These are phyloP conservation scores for Pseudococcus jackbeardsleyi DNA, from an alignment of 2,888 invertebrate genomes.

Conservation along the genomic window DNA sequence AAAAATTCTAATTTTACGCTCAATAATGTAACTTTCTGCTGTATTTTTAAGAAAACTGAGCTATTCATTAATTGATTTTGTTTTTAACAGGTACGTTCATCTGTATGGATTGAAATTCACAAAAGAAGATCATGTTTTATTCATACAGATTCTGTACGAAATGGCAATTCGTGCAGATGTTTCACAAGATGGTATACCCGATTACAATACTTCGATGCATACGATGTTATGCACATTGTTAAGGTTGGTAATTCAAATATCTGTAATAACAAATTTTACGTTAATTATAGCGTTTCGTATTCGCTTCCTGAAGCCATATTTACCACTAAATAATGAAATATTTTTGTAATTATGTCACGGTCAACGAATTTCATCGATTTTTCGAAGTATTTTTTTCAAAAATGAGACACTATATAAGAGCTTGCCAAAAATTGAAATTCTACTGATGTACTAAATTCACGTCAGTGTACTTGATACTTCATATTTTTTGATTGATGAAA, in stretches of 20 bases:
- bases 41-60: background rate
- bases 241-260: background rate
- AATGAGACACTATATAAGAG: background rate
- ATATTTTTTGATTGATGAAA: background rate
- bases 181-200: slow-evolving; percentile 13
- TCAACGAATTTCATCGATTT: slow-evolving; percentile 13
- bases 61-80: background rate
- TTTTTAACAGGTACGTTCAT: slow-evolving; percentile 80
- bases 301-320: slow-evolving; percentile 6
- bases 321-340: background rate
- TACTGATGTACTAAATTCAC: background rate
- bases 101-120: slow-evolving; percentile 89
- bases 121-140: slow-evolving; percentile 88
- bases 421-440: background rate
- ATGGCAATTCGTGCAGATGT: slow-evolving; percentile 80
- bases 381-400: background rate
- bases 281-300: background rate
- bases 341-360: slow-evolving; percentile 20
- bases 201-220: slow-evolving; percentile 22
- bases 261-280: background rate
- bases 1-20: background rate
- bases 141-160: slow-evolving; percentile 85
- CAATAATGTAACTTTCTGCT: background rate
- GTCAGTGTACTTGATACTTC: background rate
- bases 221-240: slow-evolving; percentile 22